phyloP scores from a whole-genome alignment of 2,888 invertebrate species.

The Himalopsyche tibetana region DNA sequence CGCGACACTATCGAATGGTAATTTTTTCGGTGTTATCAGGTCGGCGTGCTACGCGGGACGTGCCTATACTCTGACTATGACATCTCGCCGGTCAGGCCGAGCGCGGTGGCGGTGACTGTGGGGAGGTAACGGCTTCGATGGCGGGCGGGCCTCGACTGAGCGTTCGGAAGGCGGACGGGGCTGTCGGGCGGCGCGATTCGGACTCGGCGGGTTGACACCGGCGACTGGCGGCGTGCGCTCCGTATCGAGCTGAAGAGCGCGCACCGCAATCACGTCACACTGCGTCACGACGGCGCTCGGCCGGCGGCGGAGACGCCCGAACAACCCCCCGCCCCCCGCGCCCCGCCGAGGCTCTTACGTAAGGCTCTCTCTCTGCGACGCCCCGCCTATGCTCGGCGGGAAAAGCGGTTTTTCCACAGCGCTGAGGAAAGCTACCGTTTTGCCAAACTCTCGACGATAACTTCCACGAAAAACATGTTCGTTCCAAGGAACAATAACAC shows the following conservation, averaged over 20 bases:
- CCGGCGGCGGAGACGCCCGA: slow-evolving; percentile 63
- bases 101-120: slow-evolving; percentile 66
- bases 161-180: slow-evolving; percentile 61
- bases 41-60: slow-evolving; percentile 65
- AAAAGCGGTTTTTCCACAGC: slow-evolving; percentile 20
- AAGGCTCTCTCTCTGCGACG: slow-evolving; percentile 50
- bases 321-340: slow-evolving; percentile 72
- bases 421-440: not conserved
- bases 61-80: slow-evolving; percentile 62
- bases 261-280: slow-evolving; percentile 77
- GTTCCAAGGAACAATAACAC: not conserved
- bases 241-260: slow-evolving; percentile 76
- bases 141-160: slow-evolving; percentile 63
- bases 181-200: slow-evolving; percentile 67
- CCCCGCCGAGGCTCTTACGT: slow-evolving; percentile 68
- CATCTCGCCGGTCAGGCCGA: slow-evolving; percentile 51
- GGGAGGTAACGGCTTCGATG: slow-evolving; percentile 66
- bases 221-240: slow-evolving; percentile 76
- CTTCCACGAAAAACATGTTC: not conserved
- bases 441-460: not conserved
- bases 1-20: slow-evolving; percentile 68
- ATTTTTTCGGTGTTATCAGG: slow-evolving; percentile 66
- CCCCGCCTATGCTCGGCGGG: slow-evolving; percentile 46
- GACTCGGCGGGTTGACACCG: slow-evolving; percentile 69
- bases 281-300: slow-evolving; percentile 75